Evolutionary conservation across 2,797 vertebrate species (phyloP), one percentile per base, ranked within the genome.

Genomic region (Columba guinea): DNA sequence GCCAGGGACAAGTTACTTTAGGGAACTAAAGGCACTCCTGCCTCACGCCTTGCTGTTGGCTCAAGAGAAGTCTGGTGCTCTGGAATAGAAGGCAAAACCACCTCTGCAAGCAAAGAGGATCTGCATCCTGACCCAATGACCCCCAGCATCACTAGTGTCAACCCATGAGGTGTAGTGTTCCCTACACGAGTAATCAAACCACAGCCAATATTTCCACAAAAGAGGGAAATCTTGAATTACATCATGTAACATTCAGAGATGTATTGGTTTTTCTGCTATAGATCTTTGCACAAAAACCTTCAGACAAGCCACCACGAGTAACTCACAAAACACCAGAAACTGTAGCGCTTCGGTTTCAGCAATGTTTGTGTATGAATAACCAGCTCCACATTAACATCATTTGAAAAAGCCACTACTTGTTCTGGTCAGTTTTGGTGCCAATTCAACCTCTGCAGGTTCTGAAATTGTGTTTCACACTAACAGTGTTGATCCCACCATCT

Each of bases 181-280:
- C 48, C 21, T 48, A 23, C 2, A 4, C 0, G 4, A 1, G 0
- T 9, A 8, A 30, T 6, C 30, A 52, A 80, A 37, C 16, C 55
- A 55, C 41, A 39, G 53, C 3, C 55, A 23, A 0, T 12, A 32
- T 7, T 67, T 64, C 59, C 37, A 68, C 16, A 16, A 41, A 46
- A 27, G 8, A 39, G 28, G 27, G 68, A 69, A 83, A 69, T 44
- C 22, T 20, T 60, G 8, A 59, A 63, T 27, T 52, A 13, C 8
- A 27, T 14, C 39, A 24, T 0, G 0, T 18, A 56, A 41, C 37
- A 58, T 18, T 48, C 34, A 79, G 55, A 65, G 55, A n/a, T 3
- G 3, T 18, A 9, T 24, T 20, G 60, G 23, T 53, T 44, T 28
- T 21, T 14, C 78, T 44, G 26, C 10, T 12, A 6, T 14, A 49